phyloP scores from a whole-genome alignment of 2,888 invertebrate genomes.

The Byasa hedistus region DNA sequence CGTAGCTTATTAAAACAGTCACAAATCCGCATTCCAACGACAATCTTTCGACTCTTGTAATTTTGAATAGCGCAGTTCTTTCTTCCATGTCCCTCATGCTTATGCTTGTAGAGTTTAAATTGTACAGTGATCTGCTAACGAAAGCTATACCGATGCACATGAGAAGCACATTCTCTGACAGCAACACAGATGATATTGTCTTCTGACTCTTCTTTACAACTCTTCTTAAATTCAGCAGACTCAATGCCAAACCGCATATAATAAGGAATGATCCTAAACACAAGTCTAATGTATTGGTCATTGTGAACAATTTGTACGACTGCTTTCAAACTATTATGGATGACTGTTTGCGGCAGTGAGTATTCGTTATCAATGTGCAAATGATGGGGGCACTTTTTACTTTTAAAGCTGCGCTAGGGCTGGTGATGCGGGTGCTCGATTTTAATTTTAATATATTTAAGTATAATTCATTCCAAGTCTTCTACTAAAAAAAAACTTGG shows the following conservation, averaged over 20 bases:
- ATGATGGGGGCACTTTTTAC: slow-evolving; percentile 63
- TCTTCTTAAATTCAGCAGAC: slow-evolving; percentile 61
- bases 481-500: too few relatives aligned
- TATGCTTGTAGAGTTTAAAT: slow-evolving; percentile 48
- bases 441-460: too few relatives aligned
- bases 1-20: slow-evolving; percentile 58
- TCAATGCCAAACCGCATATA: slow-evolving; percentile 58
- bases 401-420: background rate
- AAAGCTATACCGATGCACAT: slow-evolving; percentile 67
- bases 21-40: slow-evolving; percentile 50
- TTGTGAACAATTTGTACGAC: slow-evolving; percentile 40
- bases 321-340: slow-evolving; percentile 42
- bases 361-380: slow-evolving; percentile 56
- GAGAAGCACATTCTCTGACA: slow-evolving; percentile 68
- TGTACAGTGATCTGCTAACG: slow-evolving; percentile 50
- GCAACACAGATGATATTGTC: slow-evolving; percentile 52
- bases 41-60: slow-evolving; percentile 33
- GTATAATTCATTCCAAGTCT: too few relatives aligned
- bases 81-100: slow-evolving; percentile 49
- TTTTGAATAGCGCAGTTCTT: slow-evolving; percentile 41
- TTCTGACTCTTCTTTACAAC: slow-evolving; percentile 46
- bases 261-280: slow-evolving; percentile 65
- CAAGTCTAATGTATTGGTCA: slow-evolving; percentile 57
- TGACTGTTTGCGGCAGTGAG: slow-evolving; percentile 39
- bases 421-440: too few relatives aligned